Percentiles rank a stretch among this genome's conserved stretches.
phyloP scores from a whole-genome alignment of 1,140 invertebrate genomes.

The Alviniconcha marisindica region DNA sequence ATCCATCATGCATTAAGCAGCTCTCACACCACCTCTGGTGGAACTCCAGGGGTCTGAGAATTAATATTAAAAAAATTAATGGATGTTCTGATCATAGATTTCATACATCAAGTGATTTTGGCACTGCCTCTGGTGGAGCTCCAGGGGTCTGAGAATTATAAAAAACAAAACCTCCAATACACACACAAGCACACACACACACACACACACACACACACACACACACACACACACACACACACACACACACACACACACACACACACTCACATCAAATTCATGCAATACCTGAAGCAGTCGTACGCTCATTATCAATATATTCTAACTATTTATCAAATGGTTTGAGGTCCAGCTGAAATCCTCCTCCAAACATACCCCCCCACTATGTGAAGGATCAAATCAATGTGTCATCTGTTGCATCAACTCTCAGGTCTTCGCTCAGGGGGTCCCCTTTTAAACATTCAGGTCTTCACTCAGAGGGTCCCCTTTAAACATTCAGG shows the following conservation, averaged over 20 bases:
- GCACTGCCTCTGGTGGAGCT: constrained; percentile 55
- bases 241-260: background rate
- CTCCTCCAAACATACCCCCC: too few relatives aligned
- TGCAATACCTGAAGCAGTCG: too few relatives aligned
- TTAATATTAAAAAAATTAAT: background rate
- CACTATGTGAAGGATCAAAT: too few relatives aligned
- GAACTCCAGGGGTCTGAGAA: constrained; percentile 51
- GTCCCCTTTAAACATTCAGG: background rate
- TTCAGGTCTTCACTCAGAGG: background rate
- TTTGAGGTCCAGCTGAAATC: background rate
- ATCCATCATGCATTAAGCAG: constrained; percentile 41
- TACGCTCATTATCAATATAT: background rate
- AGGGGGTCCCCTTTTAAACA: background rate
- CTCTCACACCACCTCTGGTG: constrained; percentile 57
- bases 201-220: background rate
- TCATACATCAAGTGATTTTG: constrained; percentile 52
- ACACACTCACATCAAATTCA: background rate
- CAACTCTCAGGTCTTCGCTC: background rate
- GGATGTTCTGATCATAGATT: background rate
- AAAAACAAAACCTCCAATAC: background rate
- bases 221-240: background rate
- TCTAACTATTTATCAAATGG: background rate
- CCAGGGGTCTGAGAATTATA: constrained; percentile 47
- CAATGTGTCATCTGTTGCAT: background rate
- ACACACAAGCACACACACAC: background rate